Percentiles rank a stretch among this genome's conserved stretches.
These are phyloP conservation scores for Mesaphorura yosii DNA, from an alignment of 1,140 invertebrate species.

Conservation along the genomic window DNA sequence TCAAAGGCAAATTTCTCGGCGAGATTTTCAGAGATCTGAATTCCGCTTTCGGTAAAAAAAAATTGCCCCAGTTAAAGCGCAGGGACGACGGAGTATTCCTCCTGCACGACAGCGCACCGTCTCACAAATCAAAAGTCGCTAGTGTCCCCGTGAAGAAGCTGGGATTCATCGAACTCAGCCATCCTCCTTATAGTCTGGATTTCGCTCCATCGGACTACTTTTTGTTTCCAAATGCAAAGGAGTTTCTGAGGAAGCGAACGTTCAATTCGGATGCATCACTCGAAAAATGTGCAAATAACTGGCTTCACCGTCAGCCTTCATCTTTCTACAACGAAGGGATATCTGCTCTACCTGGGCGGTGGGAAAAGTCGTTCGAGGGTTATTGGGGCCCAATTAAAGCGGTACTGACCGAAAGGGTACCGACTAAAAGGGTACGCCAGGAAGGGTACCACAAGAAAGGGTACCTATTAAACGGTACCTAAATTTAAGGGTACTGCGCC, in stretches of 20 bases:
- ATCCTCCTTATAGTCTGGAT: constrained; percentile 40
- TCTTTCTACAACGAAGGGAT: constrained; percentile 7
- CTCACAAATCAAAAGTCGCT: constrained; percentile 15
- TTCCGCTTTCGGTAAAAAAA: no score
- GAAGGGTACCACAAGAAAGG: no score
- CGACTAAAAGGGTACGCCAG: no score
- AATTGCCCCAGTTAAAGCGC: no score
- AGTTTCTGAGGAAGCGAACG: constrained; percentile 11
- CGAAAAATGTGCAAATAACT: background rate
- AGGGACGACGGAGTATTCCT: no score
- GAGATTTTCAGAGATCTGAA: no score
- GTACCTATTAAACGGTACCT: no score
- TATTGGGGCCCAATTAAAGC: background rate
- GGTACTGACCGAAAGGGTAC: no score
- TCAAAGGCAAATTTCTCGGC: no score
- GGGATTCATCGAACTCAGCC: constrained; percentile 38
- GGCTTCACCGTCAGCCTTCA: background rate
- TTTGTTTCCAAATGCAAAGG: constrained; percentile 31
- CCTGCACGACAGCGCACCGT: background rate
- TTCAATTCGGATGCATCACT: background rate
- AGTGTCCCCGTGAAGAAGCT: constrained; percentile 33
- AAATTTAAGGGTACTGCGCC: no score
- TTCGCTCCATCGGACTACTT: constrained; percentile 38
- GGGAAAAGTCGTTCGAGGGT: background rate
- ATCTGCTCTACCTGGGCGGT: background rate